Percentiles rank a stretch among this genome's conserved stretches.
These are phyloP conservation scores for Drosophila merina DNA, from an alignment of 2,888 invertebrate species.

Conservation along the genomic window DNA sequence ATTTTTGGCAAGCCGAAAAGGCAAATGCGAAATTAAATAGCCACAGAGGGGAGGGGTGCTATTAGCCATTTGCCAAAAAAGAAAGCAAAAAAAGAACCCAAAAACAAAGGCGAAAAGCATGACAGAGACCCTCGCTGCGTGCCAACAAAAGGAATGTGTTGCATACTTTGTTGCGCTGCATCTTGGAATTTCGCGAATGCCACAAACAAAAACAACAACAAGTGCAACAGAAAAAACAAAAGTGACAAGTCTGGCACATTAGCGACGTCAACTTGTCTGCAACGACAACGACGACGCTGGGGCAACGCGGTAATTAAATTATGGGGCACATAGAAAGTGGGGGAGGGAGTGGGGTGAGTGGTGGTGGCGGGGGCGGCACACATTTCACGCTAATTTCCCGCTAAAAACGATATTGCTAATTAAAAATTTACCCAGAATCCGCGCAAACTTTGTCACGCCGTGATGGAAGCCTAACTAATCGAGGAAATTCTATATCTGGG, in stretches of 20 bases:
- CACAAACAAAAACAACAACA: slow-evolving; percentile 14
- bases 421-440: not conserved
- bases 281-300: slow-evolving; percentile 24
- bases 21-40: slow-evolving; percentile 65
- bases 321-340: slow-evolving; percentile 25
- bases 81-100: no score
- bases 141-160: slow-evolving; percentile 58
- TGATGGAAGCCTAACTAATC: not conserved
- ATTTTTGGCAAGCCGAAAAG: slow-evolving; percentile 59
- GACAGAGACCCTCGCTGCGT: slow-evolving; percentile 31
- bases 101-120: slow-evolving; percentile 1
- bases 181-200: slow-evolving; percentile 25
- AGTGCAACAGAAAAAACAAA: slow-evolving; percentile 27
- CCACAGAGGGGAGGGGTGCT: slow-evolving; percentile 33
- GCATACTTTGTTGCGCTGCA: slow-evolving; percentile 67
- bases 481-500: no score
- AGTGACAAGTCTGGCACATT: slow-evolving; percentile 44
- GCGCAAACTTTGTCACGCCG: no score
- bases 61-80: slow-evolving; percentile 38
- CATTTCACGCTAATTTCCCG: slow-evolving; percentile 2
- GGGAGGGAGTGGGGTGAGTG: not conserved
- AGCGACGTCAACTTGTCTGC: slow-evolving; percentile 51
- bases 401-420: slow-evolving; percentile 13
- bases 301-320: slow-evolving; percentile 51
- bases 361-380: no score